Conservation (phyloP, 2,113 vertebrate genomes). For the Lepisosteus osseus region DNA sequence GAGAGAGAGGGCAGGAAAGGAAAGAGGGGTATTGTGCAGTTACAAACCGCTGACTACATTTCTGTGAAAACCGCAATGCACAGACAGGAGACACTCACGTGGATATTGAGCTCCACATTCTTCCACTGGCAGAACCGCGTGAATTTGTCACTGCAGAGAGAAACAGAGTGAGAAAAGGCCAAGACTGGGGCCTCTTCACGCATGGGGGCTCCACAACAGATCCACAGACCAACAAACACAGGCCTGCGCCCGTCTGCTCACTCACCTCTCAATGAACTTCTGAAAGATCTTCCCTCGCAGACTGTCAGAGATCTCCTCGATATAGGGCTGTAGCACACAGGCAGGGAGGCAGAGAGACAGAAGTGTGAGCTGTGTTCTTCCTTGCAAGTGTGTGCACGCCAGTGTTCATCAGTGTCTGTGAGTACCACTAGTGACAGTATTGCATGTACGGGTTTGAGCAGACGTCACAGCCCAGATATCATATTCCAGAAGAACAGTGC, state of each 20-base stretch:
- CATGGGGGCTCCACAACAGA: not conserved
- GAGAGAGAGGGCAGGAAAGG: constrained; percentile 15
- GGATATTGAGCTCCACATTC: constrained; percentile 97
- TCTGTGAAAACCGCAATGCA: not conserved
- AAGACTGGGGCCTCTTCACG: not conserved
- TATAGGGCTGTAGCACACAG: constrained; percentile 67
- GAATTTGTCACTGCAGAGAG: constrained; percentile 84
- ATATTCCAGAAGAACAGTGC: not conserved
- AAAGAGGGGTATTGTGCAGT: not conserved
- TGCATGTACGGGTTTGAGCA: too few relatives aligned
- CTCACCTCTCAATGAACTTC: constrained; percentile 94
- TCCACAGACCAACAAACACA: not conserved
- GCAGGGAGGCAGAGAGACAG: constrained; percentile 13
- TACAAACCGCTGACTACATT: not conserved
- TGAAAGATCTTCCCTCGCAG: constrained; percentile 92
- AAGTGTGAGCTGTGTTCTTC: not conserved
- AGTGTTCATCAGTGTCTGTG: not conserved
- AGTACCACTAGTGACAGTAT: too few relatives aligned
- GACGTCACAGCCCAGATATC: not conserved
- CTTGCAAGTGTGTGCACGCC: too few relatives aligned
- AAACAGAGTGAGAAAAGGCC: constrained; percentile 2
- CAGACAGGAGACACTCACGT: constrained; percentile 73
- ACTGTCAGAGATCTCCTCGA: constrained; percentile 96
- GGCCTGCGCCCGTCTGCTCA: not conserved
- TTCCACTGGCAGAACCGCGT: constrained; percentile 98